Percentiles rank a stretch among this genome's conserved stretches.
Conservation (phyloP, 1,140 invertebrate species). For the Microplitis demolitor region DNA sequence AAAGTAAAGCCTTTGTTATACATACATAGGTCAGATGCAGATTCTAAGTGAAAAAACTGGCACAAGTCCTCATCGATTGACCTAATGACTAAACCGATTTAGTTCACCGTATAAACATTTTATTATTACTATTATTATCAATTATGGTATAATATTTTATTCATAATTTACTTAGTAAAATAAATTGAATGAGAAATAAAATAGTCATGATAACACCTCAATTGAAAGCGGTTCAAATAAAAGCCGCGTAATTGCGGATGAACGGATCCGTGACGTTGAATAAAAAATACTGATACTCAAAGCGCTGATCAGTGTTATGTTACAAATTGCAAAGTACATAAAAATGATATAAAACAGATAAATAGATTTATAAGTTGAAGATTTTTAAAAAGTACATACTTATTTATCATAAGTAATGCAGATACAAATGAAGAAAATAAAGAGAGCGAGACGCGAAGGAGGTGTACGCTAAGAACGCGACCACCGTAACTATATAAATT, state of each 20-base stretch:
- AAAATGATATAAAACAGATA: background rate
- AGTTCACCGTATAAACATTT: background rate
- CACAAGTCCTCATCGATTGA: constrained; percentile 15
- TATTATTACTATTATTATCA: background rate
- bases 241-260: no score
- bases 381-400: background rate
- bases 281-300: no score
- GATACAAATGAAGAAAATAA: background rate
- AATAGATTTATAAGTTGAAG: background rate
- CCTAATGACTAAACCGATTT: constrained; percentile 4
- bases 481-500: background rate
- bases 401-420: background rate
- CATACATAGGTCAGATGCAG: background rate
- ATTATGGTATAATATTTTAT: background rate
- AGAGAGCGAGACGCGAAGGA: background rate
- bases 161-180: background rate
- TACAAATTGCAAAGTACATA: no score
- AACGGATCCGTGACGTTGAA: no score
- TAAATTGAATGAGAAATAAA: background rate
- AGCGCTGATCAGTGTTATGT: no score
- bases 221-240: no score
- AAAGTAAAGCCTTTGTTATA: background rate
- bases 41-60: constrained; percentile 14
- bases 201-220: no score
- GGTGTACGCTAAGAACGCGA: background rate